Evolutionary conservation across 1,140 invertebrate genomes (phyloP), one percentile per base, ranked within the genome.

Genomic region (Aphelenchoides besseyi): DNA sequence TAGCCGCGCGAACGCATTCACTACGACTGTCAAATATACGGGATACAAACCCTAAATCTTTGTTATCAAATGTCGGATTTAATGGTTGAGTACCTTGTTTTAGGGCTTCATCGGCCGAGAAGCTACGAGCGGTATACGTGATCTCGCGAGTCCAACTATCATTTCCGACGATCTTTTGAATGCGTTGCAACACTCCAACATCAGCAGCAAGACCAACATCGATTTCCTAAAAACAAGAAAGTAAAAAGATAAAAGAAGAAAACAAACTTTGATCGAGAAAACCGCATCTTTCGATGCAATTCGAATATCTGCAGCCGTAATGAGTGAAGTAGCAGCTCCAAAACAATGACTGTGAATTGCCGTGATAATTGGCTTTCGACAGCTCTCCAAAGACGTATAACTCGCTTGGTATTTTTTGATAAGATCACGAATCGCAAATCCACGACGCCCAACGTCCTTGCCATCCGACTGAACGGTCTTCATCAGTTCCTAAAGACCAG

Each of bases 111-210:
- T 89, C 85, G 0, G 93, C 88, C 70, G 86, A 82, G 70, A 97
- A 88, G 84, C 92, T 93, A 55, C 94, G 87, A 0, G 89, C 92
- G 0, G 94, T 96, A 75, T 89, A 94, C 70, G 90, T 90, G 3
- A 97, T 86, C 85, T 98, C 95, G 52, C 93, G 88, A 0, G 89
- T 90, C 55, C 93, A 87, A 81, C 93, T 95, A 52, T 92, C 89
- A 82, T 89, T 95, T 5, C 93, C 93, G 55, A 96, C 88, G 1
- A 94, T 89, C 87, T 92, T 95, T n/a, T 94, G 94, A 33, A 98
- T 86, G 76, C 95, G 89, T 86, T 98, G 95, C 32, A 98, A 86
- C 1, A 91, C 90, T 29, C 95, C 95, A 37, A 98, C 90, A 88
- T 98, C 95, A 61, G 95, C 93, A 57, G 94, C 92, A 85, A 98